A percentile compares a stretch with the other conserved stretches of the same genome.
phyloP scores from a whole-genome alignment of 2,797 vertebrate species.

The Sebastes minor region DNA sequence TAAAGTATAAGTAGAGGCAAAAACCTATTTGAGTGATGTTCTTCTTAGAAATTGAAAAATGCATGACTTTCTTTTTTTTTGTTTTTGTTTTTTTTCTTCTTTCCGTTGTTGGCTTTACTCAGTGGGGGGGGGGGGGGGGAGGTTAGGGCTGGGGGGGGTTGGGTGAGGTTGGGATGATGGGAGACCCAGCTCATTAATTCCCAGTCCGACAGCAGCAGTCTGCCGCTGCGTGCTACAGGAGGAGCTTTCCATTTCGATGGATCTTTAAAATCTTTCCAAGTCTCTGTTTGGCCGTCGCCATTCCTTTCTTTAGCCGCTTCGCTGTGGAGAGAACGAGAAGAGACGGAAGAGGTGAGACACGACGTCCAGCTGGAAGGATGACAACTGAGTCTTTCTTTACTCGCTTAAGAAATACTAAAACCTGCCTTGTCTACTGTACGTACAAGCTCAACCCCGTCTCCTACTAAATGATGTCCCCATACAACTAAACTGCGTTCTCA shows the following conservation, averaged over 20 bases:
- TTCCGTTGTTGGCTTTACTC: constrained; percentile 74
- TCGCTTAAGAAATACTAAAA: neutral
- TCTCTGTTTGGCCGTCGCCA: constrained; percentile 99
- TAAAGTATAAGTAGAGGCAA: constrained; percentile 90
- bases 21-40: constrained; percentile 85
- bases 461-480: no score
- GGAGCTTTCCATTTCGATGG: constrained; percentile 97
- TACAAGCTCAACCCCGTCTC: neutral
- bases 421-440: no score
- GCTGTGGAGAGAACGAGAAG: constrained; percentile 75
- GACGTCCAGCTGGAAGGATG: no score
- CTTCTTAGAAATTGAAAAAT: constrained; percentile 86
- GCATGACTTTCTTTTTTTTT: constrained; percentile 71
- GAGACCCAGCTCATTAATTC: constrained; percentile 68
- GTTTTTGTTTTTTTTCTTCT: constrained; percentile 17
- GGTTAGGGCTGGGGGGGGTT: constrained; percentile 12
- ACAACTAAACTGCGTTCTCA: no score
- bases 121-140: constrained; percentile 46
- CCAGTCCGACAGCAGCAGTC: constrained; percentile 66
- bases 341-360: neutral
- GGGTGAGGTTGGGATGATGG: constrained; percentile 55
- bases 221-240: constrained; percentile 87
- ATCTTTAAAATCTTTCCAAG: constrained; percentile 99
- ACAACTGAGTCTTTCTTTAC: neutral
- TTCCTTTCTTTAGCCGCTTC: constrained; percentile 99